Evolutionary conservation across 1,140 invertebrate genomes (phyloP), one percentile per base, ranked within the genome.

Genomic region (Drosophila kikkawai): DNA sequence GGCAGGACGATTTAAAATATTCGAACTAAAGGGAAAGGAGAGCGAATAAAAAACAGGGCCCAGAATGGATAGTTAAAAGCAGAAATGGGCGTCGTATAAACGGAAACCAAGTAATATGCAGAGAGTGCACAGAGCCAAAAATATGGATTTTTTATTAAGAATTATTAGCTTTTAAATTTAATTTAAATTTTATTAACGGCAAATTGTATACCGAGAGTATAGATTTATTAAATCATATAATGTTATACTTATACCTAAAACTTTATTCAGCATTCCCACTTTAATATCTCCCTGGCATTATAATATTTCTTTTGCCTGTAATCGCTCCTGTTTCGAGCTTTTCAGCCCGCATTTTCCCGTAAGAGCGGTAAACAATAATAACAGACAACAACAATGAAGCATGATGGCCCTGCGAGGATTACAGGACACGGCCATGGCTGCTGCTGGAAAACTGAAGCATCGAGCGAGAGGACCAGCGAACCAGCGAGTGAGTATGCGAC

Each of bases 321-420:
- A 68, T 65, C 6, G 51, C 44, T 58, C 41, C 51, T 65, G 42
- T 41, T 67, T 36, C 63, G 19, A 15, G 37, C 67, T 44, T 53
- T 70, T 70, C 64, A 53, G 63, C 67, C 67, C 48, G 66, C 80
- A 78, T 82, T 73, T 69, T 70, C 63, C 79, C 68, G 64, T 56
- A 60, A 75, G 61, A 69, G 71, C 80, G 73, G 80, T 84, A 88
- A 87, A 87, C 84, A 87, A 87, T 87, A 87, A 88, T 82, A 88
- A 68, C 68, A 70, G 66, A 61, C 76, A 59, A 68, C 75, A 80
- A 87, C 79, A 86, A 81, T 79, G 79, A 74, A 80, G 57, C 64
- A 68, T 79, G 67, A 81, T 85, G 78, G 79, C 82, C 70, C 70
- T 60, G 53, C 68, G 66, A 83, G 77, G 84, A 87, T 87, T 87